phyloP scores from a whole-genome alignment of 2,888 invertebrate genomes.

The Nemotelus pantherinus region DNA sequence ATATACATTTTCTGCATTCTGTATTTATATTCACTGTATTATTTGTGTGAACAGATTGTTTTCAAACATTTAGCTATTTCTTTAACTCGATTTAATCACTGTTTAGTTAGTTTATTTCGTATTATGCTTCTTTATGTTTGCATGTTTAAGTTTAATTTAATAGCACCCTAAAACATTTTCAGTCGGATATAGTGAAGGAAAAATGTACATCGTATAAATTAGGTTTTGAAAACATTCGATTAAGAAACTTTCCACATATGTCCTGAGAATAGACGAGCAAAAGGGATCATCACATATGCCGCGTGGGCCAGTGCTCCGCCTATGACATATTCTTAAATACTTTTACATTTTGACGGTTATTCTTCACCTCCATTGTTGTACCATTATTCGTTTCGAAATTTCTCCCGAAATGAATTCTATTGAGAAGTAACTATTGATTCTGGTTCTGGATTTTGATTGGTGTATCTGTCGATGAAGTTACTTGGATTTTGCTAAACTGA shows the following conservation, averaged over 20 bases:
- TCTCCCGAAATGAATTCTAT: constrained; percentile 7
- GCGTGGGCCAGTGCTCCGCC: no score
- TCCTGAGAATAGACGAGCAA: not conserved
- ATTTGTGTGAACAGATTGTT: constrained; percentile 47
- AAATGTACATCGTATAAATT: constrained; percentile 21
- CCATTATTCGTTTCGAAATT: constrained; percentile 6
- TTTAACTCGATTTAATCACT: constrained; percentile 36
- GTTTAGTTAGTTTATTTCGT: constrained; percentile 29
- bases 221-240: constrained; percentile 9
- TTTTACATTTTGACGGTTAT: not conserved
- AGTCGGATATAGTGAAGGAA: constrained; percentile 56
- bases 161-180: constrained; percentile 66
- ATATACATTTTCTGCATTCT: constrained; percentile 30
- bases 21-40: constrained; percentile 38
- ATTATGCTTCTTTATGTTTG: constrained; percentile 22
- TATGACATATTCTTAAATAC: no score
- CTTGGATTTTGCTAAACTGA: constrained; percentile 8
- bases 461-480: constrained; percentile 38
- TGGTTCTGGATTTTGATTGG: constrained; percentile 29
- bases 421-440: constrained; percentile 30
- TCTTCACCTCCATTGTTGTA: constrained; percentile 10
- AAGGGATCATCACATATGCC: constrained; percentile 3
- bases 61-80: constrained; percentile 45
- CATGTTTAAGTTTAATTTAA: constrained; percentile 46
- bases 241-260: constrained; percentile 34